A percentile compares a stretch with the other conserved stretches of the same genome.
Conservation (phyloP, 2,888 invertebrate species). For the Escarpia spicata region DNA sequence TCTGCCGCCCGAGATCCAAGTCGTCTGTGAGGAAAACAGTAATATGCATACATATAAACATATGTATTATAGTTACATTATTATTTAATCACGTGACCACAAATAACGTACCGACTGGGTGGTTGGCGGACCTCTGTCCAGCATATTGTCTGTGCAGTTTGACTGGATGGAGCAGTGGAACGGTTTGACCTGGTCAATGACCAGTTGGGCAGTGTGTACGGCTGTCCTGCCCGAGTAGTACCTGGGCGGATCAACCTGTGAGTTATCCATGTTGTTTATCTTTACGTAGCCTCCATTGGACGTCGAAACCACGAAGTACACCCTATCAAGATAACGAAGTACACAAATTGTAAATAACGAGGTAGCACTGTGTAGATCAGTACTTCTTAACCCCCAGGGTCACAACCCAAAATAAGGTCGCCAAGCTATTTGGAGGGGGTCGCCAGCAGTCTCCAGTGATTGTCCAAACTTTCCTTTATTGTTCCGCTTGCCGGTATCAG, state of each 20-base stretch:
- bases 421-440: no score
- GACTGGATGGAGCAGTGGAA: background rate
- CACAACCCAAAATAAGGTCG: no score
- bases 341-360: background rate
- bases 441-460: no score
- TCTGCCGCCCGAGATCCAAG: no score
- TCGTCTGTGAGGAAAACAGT: no score
- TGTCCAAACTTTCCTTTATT: no score
- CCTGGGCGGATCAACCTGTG: background rate
- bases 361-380: no score
- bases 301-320: background rate
- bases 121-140: conserved; percentile 13
- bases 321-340: background rate
- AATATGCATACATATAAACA: no score
- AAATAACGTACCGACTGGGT: background rate
- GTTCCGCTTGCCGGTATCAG: no score
- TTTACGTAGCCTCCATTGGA: conserved; percentile 18
- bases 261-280: background rate
- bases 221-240: background rate
- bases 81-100: background rate
- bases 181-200: background rate
- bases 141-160: background rate
- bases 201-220: conserved; percentile 7
- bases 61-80: no score
- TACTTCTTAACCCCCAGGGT: no score